Evolutionary conservation across 2,888 invertebrate species (phyloP).

Genomic region (Dusona sp.): DNA sequence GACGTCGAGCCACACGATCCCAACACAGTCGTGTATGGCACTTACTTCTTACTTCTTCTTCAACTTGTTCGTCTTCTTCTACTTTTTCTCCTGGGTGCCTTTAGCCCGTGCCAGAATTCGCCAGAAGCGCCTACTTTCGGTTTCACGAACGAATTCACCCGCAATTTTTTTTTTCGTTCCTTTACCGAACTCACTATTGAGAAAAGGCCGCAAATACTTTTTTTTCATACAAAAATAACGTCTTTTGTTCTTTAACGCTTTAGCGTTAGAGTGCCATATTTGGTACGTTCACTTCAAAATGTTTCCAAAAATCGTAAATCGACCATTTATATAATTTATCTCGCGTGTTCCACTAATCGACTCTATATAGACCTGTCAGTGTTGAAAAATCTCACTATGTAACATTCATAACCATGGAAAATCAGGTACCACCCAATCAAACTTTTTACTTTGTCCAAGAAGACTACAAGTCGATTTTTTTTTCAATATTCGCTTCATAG

Average conservation of each 20-base stretch:
- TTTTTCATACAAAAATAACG: not conserved
- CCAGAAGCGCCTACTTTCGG: constrained; percentile 59
- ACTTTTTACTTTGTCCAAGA: no score
- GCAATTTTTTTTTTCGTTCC: constrained; percentile 12
- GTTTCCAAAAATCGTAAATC: no score
- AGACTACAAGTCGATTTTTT: no score
- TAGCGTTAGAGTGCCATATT: no score
- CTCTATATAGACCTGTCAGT: no score
- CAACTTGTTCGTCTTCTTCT: constrained; percentile 42
- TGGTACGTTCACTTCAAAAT: no score
- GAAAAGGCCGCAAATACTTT: not conserved
- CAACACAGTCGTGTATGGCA: constrained; percentile 58
- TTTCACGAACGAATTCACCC: constrained; percentile 57
- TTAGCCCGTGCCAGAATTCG: constrained; percentile 59
- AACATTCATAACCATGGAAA: no score
- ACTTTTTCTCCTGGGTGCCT: constrained; percentile 44
- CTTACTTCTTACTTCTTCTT: constrained; percentile 59
- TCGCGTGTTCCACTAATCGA: no score
- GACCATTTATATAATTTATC: no score
- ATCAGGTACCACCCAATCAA: no score
- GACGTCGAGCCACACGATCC: constrained; percentile 66
- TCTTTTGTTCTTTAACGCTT: not conserved
- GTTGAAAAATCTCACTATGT: no score
- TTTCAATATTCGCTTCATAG: no score
- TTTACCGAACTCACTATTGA: not conserved